Percentiles rank a stretch among this genome's conserved stretches.
These are phyloP conservation scores for Parascotia fuliginaria DNA, from an alignment of 2,888 invertebrate species.

Conservation along the genomic window DNA sequence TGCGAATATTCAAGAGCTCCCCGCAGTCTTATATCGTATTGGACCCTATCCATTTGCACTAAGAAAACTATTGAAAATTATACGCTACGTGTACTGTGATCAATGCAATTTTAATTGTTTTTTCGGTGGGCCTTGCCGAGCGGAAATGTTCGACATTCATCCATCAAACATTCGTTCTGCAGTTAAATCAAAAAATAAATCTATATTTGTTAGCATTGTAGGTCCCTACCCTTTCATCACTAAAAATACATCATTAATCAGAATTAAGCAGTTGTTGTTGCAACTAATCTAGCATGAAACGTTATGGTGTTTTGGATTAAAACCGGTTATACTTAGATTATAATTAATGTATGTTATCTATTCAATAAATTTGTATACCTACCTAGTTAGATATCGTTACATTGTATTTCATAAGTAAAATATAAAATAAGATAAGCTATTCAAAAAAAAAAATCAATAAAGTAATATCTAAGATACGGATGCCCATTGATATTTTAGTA, in stretches of 20 bases:
- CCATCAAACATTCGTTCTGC: slow-evolving; percentile 78
- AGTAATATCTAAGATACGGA: too few species aligned
- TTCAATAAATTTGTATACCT: too few species aligned
- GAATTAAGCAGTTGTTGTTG: slow-evolving; percentile 29
- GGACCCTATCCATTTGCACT: slow-evolving; percentile 58
- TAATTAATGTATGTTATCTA: too few species aligned
- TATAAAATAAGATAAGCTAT: too few species aligned
- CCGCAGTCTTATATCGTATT: slow-evolving; percentile 51
- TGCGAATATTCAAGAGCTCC: slow-evolving; percentile 64
- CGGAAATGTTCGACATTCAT: slow-evolving; percentile 67
- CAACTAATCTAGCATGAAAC: slow-evolving; percentile 46
- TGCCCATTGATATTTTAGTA: too few species aligned
- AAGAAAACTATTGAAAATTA: slow-evolving; percentile 54
- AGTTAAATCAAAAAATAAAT: slow-evolving; percentile 45
- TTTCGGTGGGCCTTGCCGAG: slow-evolving; percentile 59
- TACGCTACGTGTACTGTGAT: slow-evolving; percentile 63
- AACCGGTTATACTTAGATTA: background rate
- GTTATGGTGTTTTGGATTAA: slow-evolving; percentile 12
- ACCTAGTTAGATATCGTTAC: too few species aligned
- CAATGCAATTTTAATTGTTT: slow-evolving; percentile 76
- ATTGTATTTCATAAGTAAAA: too few species aligned
- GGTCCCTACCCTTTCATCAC: slow-evolving; percentile 43
- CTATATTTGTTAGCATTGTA: slow-evolving; percentile 41
- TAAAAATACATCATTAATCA: slow-evolving; percentile 60
- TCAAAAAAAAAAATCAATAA: too few species aligned